These are phyloP conservation scores for Neodiprion lecontei DNA, from an alignment of 1,140 invertebrate species.

Conservation along the genomic window DNA sequence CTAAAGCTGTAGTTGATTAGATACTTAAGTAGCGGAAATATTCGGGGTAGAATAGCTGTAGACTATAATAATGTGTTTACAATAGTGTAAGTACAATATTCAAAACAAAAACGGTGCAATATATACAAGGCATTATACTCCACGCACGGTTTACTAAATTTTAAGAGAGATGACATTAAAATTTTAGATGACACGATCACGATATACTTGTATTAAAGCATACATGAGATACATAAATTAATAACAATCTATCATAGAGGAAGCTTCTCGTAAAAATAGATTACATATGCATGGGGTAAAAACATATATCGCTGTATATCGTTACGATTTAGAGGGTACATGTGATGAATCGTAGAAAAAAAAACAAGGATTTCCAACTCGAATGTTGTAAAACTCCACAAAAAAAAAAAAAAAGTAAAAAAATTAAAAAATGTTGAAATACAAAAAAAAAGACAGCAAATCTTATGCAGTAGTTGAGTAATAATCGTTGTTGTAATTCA, in stretches of 20 bases:
- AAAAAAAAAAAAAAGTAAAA: neutral
- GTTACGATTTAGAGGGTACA: neutral
- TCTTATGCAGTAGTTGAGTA: neutral
- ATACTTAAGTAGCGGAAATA: neutral
- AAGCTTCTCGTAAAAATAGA: no score
- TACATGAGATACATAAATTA: conserved; percentile 3
- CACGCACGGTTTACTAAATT: conserved; percentile 7
- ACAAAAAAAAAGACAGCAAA: neutral
- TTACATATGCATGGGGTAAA: neutral
- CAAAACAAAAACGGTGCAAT: neutral
- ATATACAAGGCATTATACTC: conserved; percentile 1
- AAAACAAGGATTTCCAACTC: neutral
- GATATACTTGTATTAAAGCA: conserved; percentile 8
- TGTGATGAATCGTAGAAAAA: neutral
- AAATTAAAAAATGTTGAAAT: neutral
- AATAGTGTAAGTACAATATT: neutral
- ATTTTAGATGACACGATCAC: neutral
- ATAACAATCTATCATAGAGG: neutral
- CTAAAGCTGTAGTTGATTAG: neutral
- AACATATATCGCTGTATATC: neutral
- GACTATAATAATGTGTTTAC: neutral
- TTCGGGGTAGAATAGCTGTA: neutral
- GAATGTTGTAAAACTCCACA: neutral
- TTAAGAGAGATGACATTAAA: neutral
- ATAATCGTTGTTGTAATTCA: neutral